Evolutionary conservation across 2,888 invertebrate species (phyloP).

Genomic region (Lasioglossum calceatum): DNA sequence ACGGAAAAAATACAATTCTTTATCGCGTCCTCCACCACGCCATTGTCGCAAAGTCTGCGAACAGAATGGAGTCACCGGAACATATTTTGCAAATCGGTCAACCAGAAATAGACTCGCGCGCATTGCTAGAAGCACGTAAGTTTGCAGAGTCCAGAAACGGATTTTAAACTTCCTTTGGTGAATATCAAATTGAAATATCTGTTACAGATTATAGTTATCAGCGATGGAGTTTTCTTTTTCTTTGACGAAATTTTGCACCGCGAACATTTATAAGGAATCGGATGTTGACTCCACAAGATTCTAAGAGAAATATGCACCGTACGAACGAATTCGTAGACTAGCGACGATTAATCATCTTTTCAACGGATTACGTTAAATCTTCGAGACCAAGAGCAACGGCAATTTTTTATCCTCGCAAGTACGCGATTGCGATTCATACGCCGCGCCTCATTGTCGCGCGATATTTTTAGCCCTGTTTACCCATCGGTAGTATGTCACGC

Average conservation of each 20-base stretch:
- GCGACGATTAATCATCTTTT: neutral
- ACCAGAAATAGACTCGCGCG: neutral
- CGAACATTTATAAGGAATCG: too few relatives aligned
- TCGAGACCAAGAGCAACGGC: neutral
- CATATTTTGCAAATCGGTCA: slow-evolving; percentile 12
- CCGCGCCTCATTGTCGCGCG: neutral
- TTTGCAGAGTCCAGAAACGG: slow-evolving; percentile 9
- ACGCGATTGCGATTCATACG: neutral
- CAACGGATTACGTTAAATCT: neutral
- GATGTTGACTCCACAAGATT: neutral
- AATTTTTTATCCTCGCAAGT: neutral
- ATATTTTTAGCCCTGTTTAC: slow-evolving; percentile 25
- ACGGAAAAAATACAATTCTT: neutral
- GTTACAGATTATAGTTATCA: neutral
- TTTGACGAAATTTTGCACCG: neutral
- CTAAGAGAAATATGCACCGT: neutral
- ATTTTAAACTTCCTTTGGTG: neutral
- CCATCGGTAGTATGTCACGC: neutral
- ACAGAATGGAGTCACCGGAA: neutral
- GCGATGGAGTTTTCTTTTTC: neutral
- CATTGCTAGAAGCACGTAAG: neutral
- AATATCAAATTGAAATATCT: neutral
- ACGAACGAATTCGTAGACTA: neutral
- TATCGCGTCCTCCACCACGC: neutral
- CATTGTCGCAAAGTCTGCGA: neutral